phyloP scores from a whole-genome alignment of 2,797 vertebrate genomes.

The Sparus aurata region DNA sequence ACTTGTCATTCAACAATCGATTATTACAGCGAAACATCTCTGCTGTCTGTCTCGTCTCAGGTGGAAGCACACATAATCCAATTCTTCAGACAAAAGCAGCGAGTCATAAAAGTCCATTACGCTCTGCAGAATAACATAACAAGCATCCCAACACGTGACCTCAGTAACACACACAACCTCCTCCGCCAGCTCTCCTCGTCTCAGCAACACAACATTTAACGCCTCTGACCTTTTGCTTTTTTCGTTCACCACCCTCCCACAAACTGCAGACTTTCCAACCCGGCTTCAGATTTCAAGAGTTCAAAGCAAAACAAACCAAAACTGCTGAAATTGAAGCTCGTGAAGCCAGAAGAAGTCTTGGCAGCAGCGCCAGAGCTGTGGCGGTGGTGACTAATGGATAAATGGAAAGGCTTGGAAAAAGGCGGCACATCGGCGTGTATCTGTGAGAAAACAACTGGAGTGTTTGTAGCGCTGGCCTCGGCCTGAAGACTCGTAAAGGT shows the following conservation, averaged over 20 bases:
- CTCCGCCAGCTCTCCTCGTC: neutral
- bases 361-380: slow-evolving; percentile 33
- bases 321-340: slow-evolving; percentile 60
- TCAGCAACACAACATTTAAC: slow-evolving; percentile 4
- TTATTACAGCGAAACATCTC: neutral
- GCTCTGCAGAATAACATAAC: neutral
- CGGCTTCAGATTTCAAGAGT: slow-evolving; percentile 55
- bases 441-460: slow-evolving; percentile 34
- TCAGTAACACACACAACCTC: neutral
- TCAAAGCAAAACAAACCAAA: slow-evolving; percentile 62
- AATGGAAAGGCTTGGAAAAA: slow-evolving; percentile 35
- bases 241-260: neutral
- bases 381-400: slow-evolving; percentile 60
- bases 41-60: neutral
- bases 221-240: slow-evolving; percentile 14
- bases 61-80: slow-evolving; percentile 22
- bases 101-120: slow-evolving; percentile 30
- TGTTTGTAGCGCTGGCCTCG: neutral
- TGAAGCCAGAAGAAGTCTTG: slow-evolving; percentile 45
- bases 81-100: neutral
- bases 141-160: slow-evolving; percentile 3
- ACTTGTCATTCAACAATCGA: neutral
- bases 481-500: neutral
- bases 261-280: slow-evolving; percentile 34
- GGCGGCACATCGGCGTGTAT: slow-evolving; percentile 23